phyloP scores from a whole-genome alignment of 2,797 vertebrate genomes.

The Cryptoblepharus egeriae region DNA sequence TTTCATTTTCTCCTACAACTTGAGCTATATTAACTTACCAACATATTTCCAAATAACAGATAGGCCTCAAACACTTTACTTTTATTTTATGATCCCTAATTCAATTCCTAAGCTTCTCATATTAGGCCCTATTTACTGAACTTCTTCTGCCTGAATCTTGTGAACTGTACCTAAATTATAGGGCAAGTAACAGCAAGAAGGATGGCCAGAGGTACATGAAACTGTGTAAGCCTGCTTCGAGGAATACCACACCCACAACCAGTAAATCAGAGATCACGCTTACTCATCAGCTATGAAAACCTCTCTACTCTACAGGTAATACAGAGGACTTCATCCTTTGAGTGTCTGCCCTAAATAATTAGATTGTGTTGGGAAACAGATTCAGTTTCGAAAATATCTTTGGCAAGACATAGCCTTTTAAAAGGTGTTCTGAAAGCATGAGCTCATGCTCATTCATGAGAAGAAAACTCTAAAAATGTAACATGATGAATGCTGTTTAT shows the following conservation, averaged over 20 bases:
- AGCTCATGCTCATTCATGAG: background rate
- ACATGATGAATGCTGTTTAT: conserved; percentile 45
- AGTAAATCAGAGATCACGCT: conserved; percentile 15
- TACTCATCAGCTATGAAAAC: conserved; percentile 18
- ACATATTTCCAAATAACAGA: background rate
- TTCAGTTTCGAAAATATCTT: conserved; percentile 33
- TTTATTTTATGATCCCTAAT: background rate
- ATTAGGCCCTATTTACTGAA: conserved; percentile 28
- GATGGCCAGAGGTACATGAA: background rate
- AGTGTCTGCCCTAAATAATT: conserved; percentile 65
- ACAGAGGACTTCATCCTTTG: background rate
- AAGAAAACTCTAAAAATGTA: conserved; percentile 6
- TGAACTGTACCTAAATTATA: conserved; percentile 8
- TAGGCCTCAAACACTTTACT: background rate
- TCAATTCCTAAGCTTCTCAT: background rate
- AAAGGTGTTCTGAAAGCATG: conserved; percentile 15
- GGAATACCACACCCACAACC: background rate
- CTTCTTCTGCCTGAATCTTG: conserved; percentile 27
- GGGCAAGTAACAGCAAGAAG: conserved; percentile 32
- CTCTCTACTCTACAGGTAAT: conserved; percentile 28
- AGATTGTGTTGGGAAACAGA: conserved; percentile 52
- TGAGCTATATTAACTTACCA: background rate
- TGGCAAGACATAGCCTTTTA: conserved; percentile 50
- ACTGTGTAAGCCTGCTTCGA: conserved; percentile 3
- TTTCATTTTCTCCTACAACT: background rate